A percentile compares a stretch with the other conserved stretches of the same genome.
Conservation (phyloP, 2,797 vertebrate species). For the Bucorvus abyssinicus region DNA sequence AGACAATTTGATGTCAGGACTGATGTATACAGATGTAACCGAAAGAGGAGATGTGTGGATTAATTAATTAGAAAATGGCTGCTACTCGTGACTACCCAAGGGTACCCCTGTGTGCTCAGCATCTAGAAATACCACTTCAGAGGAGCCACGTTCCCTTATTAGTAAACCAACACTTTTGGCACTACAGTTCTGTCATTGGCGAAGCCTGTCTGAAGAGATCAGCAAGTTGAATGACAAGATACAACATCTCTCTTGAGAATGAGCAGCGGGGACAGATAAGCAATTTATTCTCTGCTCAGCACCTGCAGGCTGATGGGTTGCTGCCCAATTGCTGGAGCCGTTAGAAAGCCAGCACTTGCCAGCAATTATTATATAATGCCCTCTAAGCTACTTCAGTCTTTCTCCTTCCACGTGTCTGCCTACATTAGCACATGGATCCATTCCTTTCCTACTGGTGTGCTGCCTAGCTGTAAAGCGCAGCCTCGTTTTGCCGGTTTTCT, state of each 20-base stretch:
- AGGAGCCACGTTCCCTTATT: not conserved
- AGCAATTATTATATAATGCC: conserved; percentile 41
- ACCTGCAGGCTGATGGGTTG: conserved; percentile 36
- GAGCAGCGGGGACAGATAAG: conserved; percentile 31
- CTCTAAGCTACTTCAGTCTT: conserved; percentile 3
- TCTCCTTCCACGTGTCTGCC: not conserved
- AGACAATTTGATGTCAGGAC: conserved; percentile 50
- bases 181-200: not conserved
- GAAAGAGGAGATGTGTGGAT: conserved; percentile 27
- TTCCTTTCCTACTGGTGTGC: not conserved
- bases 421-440: not conserved
- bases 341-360: conserved; percentile 49
- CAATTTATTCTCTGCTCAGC: not conserved
- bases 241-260: conserved; percentile 12
- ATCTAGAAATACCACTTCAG: not conserved
- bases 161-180: not conserved
- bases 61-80: conserved; percentile 68
- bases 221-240: conserved; percentile 18
- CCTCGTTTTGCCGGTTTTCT: not conserved
- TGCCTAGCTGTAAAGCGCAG: not conserved
- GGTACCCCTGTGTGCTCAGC: not conserved
- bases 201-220: conserved; percentile 45
- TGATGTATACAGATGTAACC: conserved; percentile 39
- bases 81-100: conserved; percentile 36
- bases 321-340: conserved; percentile 21